Evolutionary conservation across 2,888 invertebrate genomes (phyloP).

Genomic region (Apeira syringaria): DNA sequence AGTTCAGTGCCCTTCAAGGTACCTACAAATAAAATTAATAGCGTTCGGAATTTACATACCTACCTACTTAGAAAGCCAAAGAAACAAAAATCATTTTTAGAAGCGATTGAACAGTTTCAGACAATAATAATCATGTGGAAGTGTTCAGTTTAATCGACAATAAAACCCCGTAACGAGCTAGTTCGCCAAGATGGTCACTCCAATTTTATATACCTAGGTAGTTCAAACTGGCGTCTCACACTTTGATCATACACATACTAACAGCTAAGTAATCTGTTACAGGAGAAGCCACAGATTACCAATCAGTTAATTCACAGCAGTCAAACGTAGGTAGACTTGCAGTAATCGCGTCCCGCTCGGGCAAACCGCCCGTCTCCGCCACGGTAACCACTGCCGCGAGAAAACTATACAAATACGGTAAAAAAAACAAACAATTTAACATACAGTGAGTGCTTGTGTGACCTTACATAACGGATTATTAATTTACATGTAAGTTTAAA

Average conservation of each 20-base stretch:
- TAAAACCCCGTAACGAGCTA: constrained; percentile 39
- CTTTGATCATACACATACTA: constrained; percentile 11
- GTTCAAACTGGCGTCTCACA: constrained; percentile 25
- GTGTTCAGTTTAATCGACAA: constrained; percentile 19
- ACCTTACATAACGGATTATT: constrained; percentile 24
- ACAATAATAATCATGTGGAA: background rate
- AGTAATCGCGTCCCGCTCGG: constrained; percentile 25
- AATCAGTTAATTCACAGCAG: constrained; percentile 6
- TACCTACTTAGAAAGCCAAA: background rate
- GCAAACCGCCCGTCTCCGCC: constrained; percentile 19
- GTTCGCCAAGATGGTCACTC: constrained; percentile 44
- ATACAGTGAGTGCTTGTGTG: constrained; percentile 27
- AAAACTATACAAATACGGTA: constrained; percentile 16
- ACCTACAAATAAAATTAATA: background rate
- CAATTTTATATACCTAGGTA: constrained; percentile 51
- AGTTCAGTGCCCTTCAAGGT: background rate
- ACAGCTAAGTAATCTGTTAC: constrained; percentile 28
- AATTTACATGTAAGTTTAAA: constrained; percentile 20
- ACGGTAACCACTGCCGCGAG: constrained; percentile 7
- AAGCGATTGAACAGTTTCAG: background rate
- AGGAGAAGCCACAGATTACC: constrained; percentile 5
- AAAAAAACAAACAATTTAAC: constrained; percentile 20
- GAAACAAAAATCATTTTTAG: background rate
- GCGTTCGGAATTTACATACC: background rate
- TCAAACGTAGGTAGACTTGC: constrained; percentile 26